Percentiles rank a stretch among this genome's conserved stretches.
phyloP scores from a whole-genome alignment of 2,888 invertebrate species.

The Acholoe squamosa region DNA sequence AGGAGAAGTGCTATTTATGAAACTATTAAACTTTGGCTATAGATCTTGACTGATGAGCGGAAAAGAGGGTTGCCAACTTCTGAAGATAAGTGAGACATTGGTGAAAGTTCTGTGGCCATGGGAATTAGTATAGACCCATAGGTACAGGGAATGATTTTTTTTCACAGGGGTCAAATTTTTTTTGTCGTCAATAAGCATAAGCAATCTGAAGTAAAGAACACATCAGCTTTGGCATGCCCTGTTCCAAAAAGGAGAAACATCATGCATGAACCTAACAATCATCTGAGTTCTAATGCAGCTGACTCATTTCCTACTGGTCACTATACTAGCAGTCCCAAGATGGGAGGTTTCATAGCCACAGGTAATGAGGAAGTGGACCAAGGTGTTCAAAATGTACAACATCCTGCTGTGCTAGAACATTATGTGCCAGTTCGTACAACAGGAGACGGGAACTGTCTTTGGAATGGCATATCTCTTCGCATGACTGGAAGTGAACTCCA shows the following conservation, averaged over 20 bases:
- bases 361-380: not conserved
- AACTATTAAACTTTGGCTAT: too few species aligned
- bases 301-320: too few species aligned
- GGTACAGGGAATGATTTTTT: too few species aligned
- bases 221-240: not conserved
- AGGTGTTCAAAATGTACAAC: not conserved
- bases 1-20: too few species aligned
- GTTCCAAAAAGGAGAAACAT: not conserved
- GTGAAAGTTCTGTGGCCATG: too few species aligned
- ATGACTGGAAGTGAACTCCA: not conserved
- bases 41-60: too few species aligned
- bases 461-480: not conserved
- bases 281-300: not conserved
- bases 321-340: not conserved
- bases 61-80: too few species aligned
- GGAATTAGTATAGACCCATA: too few species aligned
- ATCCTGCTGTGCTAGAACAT: not conserved
- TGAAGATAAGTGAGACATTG: too few species aligned
- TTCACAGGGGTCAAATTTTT: too few species aligned
- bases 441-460: slow-evolving; percentile 14
- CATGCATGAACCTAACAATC: not conserved
- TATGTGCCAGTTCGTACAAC: not conserved
- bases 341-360: not conserved
- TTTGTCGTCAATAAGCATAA: too few species aligned
- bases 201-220: not conserved